Evolutionary conservation across 1,140 invertebrate genomes (phyloP).

Genomic region (Adoxophyes honmai): DNA sequence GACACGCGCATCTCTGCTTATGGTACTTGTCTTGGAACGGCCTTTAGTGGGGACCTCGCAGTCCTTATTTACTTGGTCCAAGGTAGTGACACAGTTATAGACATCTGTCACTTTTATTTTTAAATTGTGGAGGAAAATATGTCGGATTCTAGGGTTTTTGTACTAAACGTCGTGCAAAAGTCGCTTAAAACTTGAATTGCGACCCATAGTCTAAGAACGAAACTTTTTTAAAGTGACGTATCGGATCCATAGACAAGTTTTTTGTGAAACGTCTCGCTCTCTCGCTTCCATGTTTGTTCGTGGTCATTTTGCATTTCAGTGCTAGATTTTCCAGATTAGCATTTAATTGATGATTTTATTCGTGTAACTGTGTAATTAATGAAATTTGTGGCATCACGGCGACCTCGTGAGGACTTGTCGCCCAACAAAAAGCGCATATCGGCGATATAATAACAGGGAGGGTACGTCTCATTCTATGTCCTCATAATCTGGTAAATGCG

Average conservation of each 20-base stretch:
- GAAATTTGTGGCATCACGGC: slow-evolving; percentile 68
- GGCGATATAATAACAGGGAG: slow-evolving; percentile 71
- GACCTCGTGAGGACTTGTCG: slow-evolving; percentile 69
- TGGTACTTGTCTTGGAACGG: too few species aligned
- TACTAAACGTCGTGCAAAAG: background rate
- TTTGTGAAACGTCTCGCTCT: slow-evolving; percentile 57
- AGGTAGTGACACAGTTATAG: too few species aligned
- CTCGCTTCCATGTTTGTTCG: slow-evolving; percentile 76
- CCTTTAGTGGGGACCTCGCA: too few species aligned
- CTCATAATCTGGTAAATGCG: slow-evolving; percentile 72
- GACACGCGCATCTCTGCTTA: too few species aligned
- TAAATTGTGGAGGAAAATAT: background rate
- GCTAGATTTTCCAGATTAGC: slow-evolving; percentile 68
- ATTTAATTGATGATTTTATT: slow-evolving; percentile 65
- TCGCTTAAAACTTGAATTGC: slow-evolving; percentile 17
- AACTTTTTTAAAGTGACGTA: slow-evolving; percentile 36
- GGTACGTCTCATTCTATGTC: slow-evolving; percentile 69
- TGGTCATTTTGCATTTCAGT: slow-evolving; percentile 73
- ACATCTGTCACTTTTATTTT: slow-evolving; percentile 1
- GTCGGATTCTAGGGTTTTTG: background rate
- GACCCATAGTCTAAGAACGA: slow-evolving; percentile 29
- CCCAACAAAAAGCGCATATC: slow-evolving; percentile 60
- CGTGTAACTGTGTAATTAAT: slow-evolving; percentile 68
- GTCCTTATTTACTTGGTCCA: too few species aligned
- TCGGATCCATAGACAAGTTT: slow-evolving; percentile 48